Conservation (phyloP, 2,888 invertebrate species). For the Leucozona laternaria region DNA sequence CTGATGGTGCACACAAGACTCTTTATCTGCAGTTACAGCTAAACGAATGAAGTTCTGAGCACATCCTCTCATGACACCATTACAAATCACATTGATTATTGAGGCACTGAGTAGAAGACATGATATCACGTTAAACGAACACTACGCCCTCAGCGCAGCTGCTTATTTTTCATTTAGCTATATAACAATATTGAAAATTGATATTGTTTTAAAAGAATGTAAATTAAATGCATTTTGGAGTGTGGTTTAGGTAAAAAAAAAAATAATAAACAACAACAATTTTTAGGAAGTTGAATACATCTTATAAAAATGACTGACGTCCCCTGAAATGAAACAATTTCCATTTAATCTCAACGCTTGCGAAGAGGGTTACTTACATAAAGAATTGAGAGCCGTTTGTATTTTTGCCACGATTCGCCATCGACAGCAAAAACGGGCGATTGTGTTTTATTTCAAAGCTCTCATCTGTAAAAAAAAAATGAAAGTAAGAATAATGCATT, state of each 20-base stretch:
- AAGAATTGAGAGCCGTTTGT: slow-evolving; percentile 99
- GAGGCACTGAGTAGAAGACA: slow-evolving; percentile 42
- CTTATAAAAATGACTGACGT: slow-evolving; percentile 28
- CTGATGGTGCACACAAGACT: slow-evolving; percentile 34
- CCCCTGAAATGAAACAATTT: slow-evolving; percentile 64
- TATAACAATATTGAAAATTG: slow-evolving; percentile 75
- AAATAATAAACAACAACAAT: slow-evolving; percentile 22
- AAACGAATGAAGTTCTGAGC: slow-evolving; percentile 52
- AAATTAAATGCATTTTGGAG: slow-evolving; percentile 62
- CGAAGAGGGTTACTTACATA: slow-evolving; percentile 90
- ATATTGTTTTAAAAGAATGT: slow-evolving; percentile 68
- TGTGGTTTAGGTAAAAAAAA: slow-evolving; percentile 42
- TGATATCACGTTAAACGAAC: slow-evolving; percentile 36
- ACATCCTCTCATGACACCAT: slow-evolving; percentile 57
- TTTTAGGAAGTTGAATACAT: slow-evolving; percentile 16
- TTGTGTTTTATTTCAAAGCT: slow-evolving; percentile 95
- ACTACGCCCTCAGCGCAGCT: slow-evolving; percentile 63
- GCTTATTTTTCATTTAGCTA: slow-evolving; percentile 65
- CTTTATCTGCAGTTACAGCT: slow-evolving; percentile 54
- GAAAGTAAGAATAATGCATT: not conserved
- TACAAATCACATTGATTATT: slow-evolving; percentile 32
- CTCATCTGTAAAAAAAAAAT: slow-evolving; percentile 90
- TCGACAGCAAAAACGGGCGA: slow-evolving; percentile 95
- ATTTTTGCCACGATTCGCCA: slow-evolving; percentile 99
- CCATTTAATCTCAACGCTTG: slow-evolving; percentile 40